phyloP scores from a whole-genome alignment of 2,113 vertebrate species.

The Tragelaphus imberbis region DNA sequence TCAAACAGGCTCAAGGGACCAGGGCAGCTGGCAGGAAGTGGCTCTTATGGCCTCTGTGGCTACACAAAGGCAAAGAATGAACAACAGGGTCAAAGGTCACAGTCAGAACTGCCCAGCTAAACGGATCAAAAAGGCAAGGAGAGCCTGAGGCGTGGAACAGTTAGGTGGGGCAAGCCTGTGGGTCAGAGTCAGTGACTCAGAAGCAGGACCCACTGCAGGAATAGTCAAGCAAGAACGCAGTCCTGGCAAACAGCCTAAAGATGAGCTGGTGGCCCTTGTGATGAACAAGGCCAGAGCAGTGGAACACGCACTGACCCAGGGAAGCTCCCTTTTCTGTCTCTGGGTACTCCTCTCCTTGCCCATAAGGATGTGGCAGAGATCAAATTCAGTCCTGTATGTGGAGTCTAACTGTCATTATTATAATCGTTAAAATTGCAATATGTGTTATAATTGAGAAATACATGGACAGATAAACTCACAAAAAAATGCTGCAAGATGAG shows the following conservation, averaged over 20 bases:
- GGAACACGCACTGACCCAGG: neutral
- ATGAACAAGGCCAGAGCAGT: neutral
- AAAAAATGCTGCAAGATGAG: neutral
- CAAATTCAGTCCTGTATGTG: neutral
- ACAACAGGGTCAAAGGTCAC: neutral
- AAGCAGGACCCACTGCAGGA: neutral
- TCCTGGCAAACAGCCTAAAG: neutral
- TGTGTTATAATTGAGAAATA: neutral
- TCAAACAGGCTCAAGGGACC: neutral
- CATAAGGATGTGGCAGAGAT: neutral
- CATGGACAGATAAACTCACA: neutral
- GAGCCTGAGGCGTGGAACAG: neutral
- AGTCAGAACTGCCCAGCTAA: neutral
- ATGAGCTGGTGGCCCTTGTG: neutral
- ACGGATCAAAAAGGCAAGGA: neutral
- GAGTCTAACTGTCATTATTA: neutral
- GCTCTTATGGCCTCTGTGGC: neutral
- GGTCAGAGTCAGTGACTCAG: neutral
- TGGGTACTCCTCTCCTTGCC: neutral
- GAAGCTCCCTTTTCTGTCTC: neutral
- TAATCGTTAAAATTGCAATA: neutral
- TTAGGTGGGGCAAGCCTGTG: neutral
- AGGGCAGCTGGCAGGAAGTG: neutral
- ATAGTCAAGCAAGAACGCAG: neutral
- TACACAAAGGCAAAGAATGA: neutral